Percentiles rank a stretch among this genome's conserved stretches.
These are phyloP conservation scores for Neocrepidodera transversa DNA, from an alignment of 2,888 invertebrate species.

Conservation along the genomic window DNA sequence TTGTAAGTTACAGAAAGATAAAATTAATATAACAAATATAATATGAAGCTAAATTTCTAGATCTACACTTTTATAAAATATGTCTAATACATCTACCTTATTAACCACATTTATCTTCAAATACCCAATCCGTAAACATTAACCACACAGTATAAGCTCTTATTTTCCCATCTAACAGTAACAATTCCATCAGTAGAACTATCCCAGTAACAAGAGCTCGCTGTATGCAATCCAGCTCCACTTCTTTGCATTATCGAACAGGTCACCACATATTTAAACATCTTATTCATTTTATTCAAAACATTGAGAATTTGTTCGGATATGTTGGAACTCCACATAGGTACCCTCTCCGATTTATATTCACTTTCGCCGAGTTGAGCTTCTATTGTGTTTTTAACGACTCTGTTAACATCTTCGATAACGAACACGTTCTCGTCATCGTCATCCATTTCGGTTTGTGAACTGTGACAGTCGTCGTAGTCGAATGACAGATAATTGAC, in stretches of 20 bases:
- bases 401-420: conserved; percentile 78
- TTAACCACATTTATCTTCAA: conserved; percentile 45
- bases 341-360: conserved; percentile 66
- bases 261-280: conserved; percentile 84
- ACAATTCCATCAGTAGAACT: conserved; percentile 80
- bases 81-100: neutral
- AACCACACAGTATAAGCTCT: conserved; percentile 84
- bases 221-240: conserved; percentile 82
- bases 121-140: conserved; percentile 79
- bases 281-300: conserved; percentile 78
- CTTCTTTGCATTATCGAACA: conserved; percentile 86
- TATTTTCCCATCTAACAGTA: conserved; percentile 87
- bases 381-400: conserved; percentile 79
- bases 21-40: too few species aligned
- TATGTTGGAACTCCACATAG: conserved; percentile 77
- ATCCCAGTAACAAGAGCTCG: conserved; percentile 86
- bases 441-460: conserved; percentile 53
- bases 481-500: conserved; percentile 42
- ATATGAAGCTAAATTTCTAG: too few species aligned
- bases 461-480: conserved; percentile 43
- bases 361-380: conserved; percentile 74
- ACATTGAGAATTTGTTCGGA: conserved; percentile 77
- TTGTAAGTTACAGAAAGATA: too few species aligned
- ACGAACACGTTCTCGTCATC: conserved; percentile 66
- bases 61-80: neutral